phyloP scores from a whole-genome alignment of 2,797 vertebrate species.

The Anisognathus igniventris region DNA sequence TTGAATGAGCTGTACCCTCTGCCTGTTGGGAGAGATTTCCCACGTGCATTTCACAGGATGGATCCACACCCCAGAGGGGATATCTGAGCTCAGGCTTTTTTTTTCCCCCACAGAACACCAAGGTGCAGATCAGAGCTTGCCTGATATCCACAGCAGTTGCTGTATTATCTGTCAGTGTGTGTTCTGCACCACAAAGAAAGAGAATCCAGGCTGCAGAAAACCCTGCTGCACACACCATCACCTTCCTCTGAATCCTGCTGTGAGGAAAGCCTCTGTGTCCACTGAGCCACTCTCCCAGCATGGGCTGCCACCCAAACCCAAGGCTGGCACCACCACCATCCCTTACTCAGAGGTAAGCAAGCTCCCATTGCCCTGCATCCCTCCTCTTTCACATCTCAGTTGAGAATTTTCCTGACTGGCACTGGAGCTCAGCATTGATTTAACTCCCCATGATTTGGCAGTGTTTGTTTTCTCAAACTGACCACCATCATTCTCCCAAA shows the following conservation, averaged over 20 bases:
- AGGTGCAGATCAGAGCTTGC: neutral
- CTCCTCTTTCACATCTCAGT: neutral
- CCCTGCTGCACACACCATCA: neutral
- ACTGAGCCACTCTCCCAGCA: neutral
- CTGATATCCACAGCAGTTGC: neutral
- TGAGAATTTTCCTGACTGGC: neutral
- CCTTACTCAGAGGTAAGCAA: neutral
- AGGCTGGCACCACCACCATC: neutral
- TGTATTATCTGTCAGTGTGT: neutral
- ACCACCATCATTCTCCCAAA: neutral
- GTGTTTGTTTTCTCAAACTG: fast-evolving
- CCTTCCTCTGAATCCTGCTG: neutral
- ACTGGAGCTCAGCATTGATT: neutral
- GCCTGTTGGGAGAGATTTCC: neutral
- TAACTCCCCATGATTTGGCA: neutral
- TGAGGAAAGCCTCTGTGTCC: neutral
- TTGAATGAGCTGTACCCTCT: neutral
- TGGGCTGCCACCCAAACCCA: neutral
- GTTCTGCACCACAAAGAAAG: neutral
- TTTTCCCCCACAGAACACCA: neutral
- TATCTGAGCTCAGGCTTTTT: neutral
- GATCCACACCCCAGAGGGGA: neutral
- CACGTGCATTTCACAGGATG: fast-evolving
- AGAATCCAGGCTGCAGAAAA: neutral
- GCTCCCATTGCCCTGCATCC: neutral